Evolutionary conservation across 2,113 vertebrate species (phyloP).

Genomic region (Myodes glareolus): DNA sequence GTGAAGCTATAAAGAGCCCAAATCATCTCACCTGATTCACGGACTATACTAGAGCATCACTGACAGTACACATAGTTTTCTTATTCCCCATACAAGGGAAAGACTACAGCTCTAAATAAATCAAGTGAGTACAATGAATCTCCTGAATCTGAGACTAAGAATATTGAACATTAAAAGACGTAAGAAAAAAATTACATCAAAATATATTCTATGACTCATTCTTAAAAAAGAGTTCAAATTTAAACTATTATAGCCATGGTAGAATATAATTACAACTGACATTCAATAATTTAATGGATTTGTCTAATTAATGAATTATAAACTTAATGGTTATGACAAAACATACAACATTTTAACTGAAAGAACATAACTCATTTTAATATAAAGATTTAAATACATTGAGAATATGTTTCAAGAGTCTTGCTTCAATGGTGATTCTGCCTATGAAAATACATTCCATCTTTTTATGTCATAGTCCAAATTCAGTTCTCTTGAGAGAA

Average conservation of each 20-base stretch:
- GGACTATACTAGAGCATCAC: not conserved
- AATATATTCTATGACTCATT: not conserved
- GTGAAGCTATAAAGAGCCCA: not conserved
- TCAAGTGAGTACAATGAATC: not conserved
- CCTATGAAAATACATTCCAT: not conserved
- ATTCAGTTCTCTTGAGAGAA: not conserved
- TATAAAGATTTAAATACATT: not conserved
- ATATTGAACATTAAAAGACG: not conserved
- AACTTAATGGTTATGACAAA: not conserved
- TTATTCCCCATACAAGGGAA: not conserved
- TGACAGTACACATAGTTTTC: not conserved
- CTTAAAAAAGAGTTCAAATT: too few relatives aligned
- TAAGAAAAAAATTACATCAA: not conserved
- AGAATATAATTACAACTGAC: not conserved
- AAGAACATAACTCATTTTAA: not conserved
- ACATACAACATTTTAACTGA: not conserved
- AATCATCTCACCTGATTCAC: not conserved
- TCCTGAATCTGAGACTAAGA: not conserved
- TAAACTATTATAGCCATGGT: not conserved
- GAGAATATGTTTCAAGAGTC: too few relatives aligned
- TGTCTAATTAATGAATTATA: not conserved
- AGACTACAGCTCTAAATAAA: not conserved
- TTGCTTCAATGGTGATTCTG: not conserved
- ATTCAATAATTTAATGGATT: not conserved
- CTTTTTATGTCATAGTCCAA: not conserved